Conservation (phyloP, 2,797 vertebrate species). For the Tolypeutes matacus region DNA sequence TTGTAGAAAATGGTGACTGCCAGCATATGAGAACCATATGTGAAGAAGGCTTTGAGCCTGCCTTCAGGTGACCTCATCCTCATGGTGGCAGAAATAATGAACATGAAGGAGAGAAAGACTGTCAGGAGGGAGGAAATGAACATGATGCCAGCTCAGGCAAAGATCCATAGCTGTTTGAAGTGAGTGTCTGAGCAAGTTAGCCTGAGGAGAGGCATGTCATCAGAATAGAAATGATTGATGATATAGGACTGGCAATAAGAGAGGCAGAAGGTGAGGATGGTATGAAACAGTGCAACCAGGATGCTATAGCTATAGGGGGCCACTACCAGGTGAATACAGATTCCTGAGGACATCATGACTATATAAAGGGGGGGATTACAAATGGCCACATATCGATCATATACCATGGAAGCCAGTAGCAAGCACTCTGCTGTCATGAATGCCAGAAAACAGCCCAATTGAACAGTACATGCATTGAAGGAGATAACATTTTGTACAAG, state of each 20-base stretch:
- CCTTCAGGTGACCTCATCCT: neutral
- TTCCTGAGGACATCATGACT: slow-evolving; percentile 14
- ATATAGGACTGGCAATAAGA: no score
- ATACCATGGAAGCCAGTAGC: slow-evolving; percentile 53
- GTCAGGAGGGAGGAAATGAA: no score
- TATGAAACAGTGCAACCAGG: no score
- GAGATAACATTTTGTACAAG: no score
- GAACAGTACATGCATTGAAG: slow-evolving; percentile 46
- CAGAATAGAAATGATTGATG: no score
- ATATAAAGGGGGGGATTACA: slow-evolving; percentile 6
- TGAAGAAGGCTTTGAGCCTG: slow-evolving; percentile 6
- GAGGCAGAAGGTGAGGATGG: no score
- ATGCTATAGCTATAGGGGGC: neutral
- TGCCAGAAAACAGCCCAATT: slow-evolving; percentile 46
- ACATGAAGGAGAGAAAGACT: no score
- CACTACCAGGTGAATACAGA: neutral
- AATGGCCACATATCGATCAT: no score
- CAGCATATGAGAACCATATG: slow-evolving; percentile 47
- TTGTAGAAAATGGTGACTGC: neutral
- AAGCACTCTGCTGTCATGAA: slow-evolving; percentile 59
- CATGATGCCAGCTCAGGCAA: no score
- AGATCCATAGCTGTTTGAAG: no score
- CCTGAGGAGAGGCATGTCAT: no score
- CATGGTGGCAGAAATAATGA: slow-evolving; percentile 36
- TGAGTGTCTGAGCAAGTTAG: no score